phyloP scores from a whole-genome alignment of 2,113 vertebrate species.

The Toxotes chatareus region DNA sequence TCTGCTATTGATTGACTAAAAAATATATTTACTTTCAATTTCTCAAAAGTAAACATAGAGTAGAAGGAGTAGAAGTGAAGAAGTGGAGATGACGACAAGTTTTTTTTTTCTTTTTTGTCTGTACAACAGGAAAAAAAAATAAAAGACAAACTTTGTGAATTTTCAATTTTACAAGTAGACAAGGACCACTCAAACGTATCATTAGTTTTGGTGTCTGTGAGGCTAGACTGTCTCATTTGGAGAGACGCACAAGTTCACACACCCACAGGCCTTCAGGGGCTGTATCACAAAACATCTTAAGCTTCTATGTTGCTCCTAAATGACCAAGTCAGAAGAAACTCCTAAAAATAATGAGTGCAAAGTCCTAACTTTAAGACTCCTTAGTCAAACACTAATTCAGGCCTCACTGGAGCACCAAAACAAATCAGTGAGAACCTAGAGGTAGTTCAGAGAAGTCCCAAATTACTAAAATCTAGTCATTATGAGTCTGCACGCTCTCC shows the following conservation, averaged over 20 bases:
- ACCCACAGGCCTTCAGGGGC: not conserved
- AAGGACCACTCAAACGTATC: not conserved
- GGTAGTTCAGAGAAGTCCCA: not conserved
- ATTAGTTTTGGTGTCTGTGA: conserved; percentile 16
- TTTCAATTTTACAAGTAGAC: not conserved
- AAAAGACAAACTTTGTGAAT: not conserved
- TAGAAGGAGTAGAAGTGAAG: not conserved
- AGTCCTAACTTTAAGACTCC: not conserved
- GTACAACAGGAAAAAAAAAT: not conserved
- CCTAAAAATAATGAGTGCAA: conserved; percentile 10
- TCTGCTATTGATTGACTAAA: not conserved
- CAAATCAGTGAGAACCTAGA: conserved; percentile 4
- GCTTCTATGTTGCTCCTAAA: not conserved
- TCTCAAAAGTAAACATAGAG: not conserved
- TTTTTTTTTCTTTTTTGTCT: not conserved
- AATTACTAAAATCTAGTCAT: not conserved
- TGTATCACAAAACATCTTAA: not conserved
- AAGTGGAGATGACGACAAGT: too few species aligned
- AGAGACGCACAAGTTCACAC: not conserved
- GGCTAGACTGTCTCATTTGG: not conserved
- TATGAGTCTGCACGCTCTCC: not conserved
- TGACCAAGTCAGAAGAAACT: conserved; percentile 8
- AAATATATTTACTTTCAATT: not conserved
- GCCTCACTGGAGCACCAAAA: not conserved
- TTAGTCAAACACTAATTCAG: conserved; percentile 27